Conservation (phyloP, 2,113 vertebrate genomes). For the Gallinago media region DNA sequence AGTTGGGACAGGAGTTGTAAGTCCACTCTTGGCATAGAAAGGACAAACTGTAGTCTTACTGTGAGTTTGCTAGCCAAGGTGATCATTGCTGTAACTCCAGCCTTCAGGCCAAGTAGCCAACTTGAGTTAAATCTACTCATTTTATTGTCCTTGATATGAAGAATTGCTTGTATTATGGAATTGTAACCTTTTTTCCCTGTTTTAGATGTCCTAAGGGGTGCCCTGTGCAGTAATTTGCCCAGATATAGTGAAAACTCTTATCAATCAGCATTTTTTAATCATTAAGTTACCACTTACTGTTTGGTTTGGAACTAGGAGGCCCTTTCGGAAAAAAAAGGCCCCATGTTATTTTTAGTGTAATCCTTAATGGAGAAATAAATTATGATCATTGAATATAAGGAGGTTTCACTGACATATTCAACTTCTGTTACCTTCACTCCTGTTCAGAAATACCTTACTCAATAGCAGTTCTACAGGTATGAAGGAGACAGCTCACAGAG, state of each 20-base stretch:
- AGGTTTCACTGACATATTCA: neutral
- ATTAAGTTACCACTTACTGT: neutral
- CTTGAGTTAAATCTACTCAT: neutral
- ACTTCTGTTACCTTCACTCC: neutral
- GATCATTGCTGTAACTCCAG: neutral
- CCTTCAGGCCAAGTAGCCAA: neutral
- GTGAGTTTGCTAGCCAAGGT: neutral
- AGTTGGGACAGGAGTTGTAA: neutral
- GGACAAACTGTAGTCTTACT: neutral
- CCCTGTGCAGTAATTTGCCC: neutral
- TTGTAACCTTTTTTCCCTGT: neutral
- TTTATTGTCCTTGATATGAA: neutral
- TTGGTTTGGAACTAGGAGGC: rapidly evolving
- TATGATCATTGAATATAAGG: neutral
- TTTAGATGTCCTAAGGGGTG: neutral
- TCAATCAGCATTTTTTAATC: neutral
- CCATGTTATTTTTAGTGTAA: neutral
- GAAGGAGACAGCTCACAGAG: neutral
- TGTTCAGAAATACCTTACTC: neutral
- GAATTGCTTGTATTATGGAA: neutral
- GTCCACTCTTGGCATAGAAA: rapidly evolving
- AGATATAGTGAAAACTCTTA: neutral
- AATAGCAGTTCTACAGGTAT: neutral
- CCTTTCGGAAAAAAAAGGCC: rapidly evolving
- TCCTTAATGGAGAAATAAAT: neutral